Evolutionary conservation across 2,113 vertebrate genomes (phyloP), one percentile per base, ranked within the genome.

Genomic region (Atherinomorus stipes): DNA sequence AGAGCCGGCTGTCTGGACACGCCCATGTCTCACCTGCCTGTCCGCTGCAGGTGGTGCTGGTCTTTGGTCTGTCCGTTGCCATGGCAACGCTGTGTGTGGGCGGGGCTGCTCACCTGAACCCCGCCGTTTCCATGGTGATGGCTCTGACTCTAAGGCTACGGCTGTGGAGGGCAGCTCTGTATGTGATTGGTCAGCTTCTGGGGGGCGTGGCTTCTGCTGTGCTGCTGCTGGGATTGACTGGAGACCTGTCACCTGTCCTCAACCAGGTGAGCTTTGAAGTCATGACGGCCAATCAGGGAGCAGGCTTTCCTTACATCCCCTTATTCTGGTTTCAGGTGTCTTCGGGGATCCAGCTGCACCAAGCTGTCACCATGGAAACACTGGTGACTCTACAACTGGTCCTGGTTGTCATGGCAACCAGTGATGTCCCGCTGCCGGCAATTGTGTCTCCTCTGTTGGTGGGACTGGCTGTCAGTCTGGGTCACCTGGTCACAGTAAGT

Each of bases 401-500:
- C 23, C 62, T 74, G 9, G 71, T 65, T 22, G 54, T 74, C 23
- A 28, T 74, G 62, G 53, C 23, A 1, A 65, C 62, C 6, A 3
- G 19, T 1, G 52, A 50, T 1, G 1, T 56, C 16, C 4, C 40
- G 0, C 28, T 57, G 18, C 42, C 71, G 0, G 31, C 31, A 13
- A 31, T 26, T 31, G 53, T 11, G 13, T 8, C 44, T 28, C 44
- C 63, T 15, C 54, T 66, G 54, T 26, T 66, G 23, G 63, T 66
- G 0, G 72, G 72, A 8, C 53, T 66, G 47, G 37, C 54, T 23
- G 63, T 74, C 54, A 52, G 62, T 74, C 63, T 74, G 54, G 72
- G 72, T 44, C 72, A 74, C 54, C 13, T 74, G 34, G 54, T 74
- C 18, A 54, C 72, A 19, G 72, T 74, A 74, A 74, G 72, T 57